phyloP scores from a whole-genome alignment of 2,888 invertebrate species.

The Drosophila antonietae region DNA sequence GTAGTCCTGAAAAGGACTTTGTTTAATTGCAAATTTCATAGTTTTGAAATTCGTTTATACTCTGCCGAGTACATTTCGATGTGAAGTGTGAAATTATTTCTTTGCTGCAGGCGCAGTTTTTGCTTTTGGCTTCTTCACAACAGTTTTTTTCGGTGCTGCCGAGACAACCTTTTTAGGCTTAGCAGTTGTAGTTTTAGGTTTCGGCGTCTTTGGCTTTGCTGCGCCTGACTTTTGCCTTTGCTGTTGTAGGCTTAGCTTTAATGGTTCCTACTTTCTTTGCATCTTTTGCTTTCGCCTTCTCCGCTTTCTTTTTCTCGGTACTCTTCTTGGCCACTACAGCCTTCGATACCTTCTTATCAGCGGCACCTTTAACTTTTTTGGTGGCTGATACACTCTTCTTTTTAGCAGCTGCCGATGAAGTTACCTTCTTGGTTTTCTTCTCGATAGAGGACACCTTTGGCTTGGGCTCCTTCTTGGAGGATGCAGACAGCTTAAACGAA shows the following conservation, averaged over 20 bases:
- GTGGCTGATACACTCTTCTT: constrained; percentile 20
- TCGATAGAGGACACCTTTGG: constrained; percentile 37
- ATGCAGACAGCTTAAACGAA: constrained; percentile 60
- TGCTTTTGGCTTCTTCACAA: constrained; percentile 47
- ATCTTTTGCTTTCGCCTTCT: constrained; percentile 35
- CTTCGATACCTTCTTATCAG: constrained; percentile 42
- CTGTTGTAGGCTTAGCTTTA: constrained; percentile 42
- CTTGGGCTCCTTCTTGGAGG: constrained; percentile 49
- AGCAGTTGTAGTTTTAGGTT: constrained; percentile 34
- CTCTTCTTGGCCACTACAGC: constrained; percentile 40
- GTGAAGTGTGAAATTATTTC: constrained; percentile 22
- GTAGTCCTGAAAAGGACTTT: constrained; percentile 11
- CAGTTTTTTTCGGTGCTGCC: constrained; percentile 39
- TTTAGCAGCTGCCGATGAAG: constrained; percentile 13
- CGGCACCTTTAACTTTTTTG: constrained; percentile 26
- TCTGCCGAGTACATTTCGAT: constrained; percentile 8
- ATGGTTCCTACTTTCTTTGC: constrained; percentile 43
- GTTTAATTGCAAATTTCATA: constrained; percentile 7
- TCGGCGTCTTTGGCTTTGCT: constrained; percentile 37
- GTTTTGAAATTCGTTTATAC: constrained; percentile 2
- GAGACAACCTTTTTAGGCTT: constrained; percentile 42
- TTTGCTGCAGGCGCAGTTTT: constrained; percentile 37
- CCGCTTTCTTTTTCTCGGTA: constrained; percentile 45
- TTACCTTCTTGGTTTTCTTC: constrained; percentile 42
- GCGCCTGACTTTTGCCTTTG: constrained; percentile 36